phyloP scores from a whole-genome alignment of 2,113 vertebrate genomes.

The Lipophrys pholis region DNA sequence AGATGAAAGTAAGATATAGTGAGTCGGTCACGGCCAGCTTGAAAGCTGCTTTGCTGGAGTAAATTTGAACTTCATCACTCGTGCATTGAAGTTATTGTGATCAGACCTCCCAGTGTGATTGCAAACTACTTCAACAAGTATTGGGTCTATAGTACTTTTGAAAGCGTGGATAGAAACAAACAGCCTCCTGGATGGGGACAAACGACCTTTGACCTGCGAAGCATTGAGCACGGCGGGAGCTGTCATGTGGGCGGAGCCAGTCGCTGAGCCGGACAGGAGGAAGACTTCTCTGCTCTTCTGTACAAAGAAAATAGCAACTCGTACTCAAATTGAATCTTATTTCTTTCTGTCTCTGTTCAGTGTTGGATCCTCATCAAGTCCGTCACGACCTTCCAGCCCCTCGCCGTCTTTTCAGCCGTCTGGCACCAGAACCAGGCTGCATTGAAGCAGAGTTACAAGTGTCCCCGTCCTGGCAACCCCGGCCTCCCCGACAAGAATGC shows the following conservation, averaged over 20 bases:
- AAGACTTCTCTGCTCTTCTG: too few relatives aligned
- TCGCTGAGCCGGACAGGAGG: too few relatives aligned
- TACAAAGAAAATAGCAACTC: too few relatives aligned
- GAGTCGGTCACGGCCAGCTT: too few relatives aligned
- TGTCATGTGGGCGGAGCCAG: too few relatives aligned
- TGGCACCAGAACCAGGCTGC: constrained; percentile 35
- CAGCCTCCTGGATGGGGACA: constrained; percentile 33
- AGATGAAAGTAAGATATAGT: too few relatives aligned
- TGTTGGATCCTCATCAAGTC: too few relatives aligned
- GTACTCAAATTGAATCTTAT: too few relatives aligned
- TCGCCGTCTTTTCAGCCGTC: constrained; percentile 20
- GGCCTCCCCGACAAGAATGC: constrained; percentile 64
- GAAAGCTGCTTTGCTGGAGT: background rate
- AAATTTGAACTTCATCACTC: background rate
- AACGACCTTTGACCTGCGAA: constrained; percentile 43
- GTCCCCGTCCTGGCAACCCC: constrained; percentile 63
- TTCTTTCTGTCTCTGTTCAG: too few relatives aligned
- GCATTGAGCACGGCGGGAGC: constrained; percentile 39
- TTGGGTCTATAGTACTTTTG: constrained; percentile 16
- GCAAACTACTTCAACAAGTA: constrained; percentile 11
- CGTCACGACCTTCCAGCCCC: too few relatives aligned
- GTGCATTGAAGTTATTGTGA: too few relatives aligned
- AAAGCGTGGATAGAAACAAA: constrained; percentile 44
- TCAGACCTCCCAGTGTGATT: background rate
- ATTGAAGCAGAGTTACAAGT: constrained; percentile 50